These are phyloP conservation scores for Drosophila bunnanda DNA, from an alignment of 2,888 invertebrate species.

Conservation along the genomic window DNA sequence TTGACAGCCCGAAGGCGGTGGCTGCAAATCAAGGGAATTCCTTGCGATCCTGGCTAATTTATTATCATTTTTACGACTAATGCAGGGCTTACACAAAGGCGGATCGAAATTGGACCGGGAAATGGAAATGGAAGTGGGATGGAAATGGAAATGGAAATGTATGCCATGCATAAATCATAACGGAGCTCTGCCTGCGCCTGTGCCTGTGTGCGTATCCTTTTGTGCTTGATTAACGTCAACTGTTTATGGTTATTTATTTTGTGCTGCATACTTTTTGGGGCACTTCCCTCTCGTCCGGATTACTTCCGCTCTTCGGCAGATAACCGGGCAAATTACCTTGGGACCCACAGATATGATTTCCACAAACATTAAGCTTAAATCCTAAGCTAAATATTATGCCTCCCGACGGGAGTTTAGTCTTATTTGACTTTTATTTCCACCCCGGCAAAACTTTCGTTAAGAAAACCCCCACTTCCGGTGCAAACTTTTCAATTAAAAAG, in stretches of 20 bases:
- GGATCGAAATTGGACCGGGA: slow-evolving; percentile 42
- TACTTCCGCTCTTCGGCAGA: slow-evolving; percentile 39
- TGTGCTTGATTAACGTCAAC: slow-evolving; percentile 58
- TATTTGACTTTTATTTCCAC: slow-evolving; percentile 2
- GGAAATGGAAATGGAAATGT: slow-evolving; percentile 38
- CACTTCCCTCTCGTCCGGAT: slow-evolving; percentile 28
- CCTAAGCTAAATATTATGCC: slow-evolving; percentile 2
- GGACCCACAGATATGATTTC: slow-evolving; percentile 30
- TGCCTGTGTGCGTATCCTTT: slow-evolving; percentile 31
- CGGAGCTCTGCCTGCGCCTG: slow-evolving; percentile 16
- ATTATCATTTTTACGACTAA: slow-evolving; percentile 65
- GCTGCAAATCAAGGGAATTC: slow-evolving; percentile 59
- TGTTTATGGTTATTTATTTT: slow-evolving; percentile 64
- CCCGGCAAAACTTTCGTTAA: slow-evolving; percentile 4
- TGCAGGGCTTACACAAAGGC: slow-evolving; percentile 40
- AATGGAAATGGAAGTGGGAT: slow-evolving; percentile 39
- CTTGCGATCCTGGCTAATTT: slow-evolving; percentile 63
- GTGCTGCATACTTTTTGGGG: slow-evolving; percentile 44
- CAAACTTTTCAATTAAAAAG: slow-evolving; percentile 51
- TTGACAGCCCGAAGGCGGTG: slow-evolving; percentile 48
- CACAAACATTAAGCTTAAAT: slow-evolving; percentile 6
- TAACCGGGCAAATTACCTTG: slow-evolving; percentile 37
- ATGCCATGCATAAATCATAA: slow-evolving; percentile 43
- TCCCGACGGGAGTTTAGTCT: background rate
- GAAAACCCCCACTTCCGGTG: slow-evolving; percentile 4